Percentiles rank a stretch among this genome's conserved stretches.
These are phyloP conservation scores for Sarotherodon lohbergeri DNA, from an alignment of 2,113 vertebrate genomes.

Conservation along the genomic window DNA sequence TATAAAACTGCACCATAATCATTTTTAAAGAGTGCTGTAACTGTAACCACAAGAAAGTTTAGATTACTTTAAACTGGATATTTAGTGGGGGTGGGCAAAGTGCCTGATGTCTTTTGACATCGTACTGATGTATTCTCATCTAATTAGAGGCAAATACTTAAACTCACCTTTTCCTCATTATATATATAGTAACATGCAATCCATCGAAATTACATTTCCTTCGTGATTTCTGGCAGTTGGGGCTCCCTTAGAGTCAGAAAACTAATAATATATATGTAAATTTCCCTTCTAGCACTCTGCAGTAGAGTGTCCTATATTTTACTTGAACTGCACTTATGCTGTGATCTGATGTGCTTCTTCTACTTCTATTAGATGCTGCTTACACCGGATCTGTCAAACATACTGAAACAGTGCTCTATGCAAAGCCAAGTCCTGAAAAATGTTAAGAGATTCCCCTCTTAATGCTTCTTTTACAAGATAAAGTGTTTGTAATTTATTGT, in stretches of 20 bases:
- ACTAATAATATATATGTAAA: background rate
- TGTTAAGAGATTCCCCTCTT: background rate
- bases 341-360: constrained; percentile 18
- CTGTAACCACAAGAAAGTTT: background rate
- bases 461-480: background rate
- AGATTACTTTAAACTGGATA: background rate
- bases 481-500: background rate
- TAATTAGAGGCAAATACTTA: background rate
- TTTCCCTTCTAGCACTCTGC: background rate
- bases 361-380: constrained; percentile 3
- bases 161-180: background rate
- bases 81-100: background rate
- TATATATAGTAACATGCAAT: background rate
- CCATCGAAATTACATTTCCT: background rate
- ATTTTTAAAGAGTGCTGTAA: background rate
- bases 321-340: constrained; percentile 4
- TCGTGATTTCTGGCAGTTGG: background rate
- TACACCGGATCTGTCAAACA: constrained; percentile 13
- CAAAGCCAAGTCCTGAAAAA: background rate
- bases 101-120: background rate
- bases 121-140: background rate
- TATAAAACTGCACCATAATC: background rate
- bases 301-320: constrained; percentile 9
- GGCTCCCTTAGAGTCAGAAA: background rate
- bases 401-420: background rate